These are phyloP conservation scores for Calephelis virginiensis DNA, from an alignment of 1,140 invertebrate species.

Conservation along the genomic window DNA sequence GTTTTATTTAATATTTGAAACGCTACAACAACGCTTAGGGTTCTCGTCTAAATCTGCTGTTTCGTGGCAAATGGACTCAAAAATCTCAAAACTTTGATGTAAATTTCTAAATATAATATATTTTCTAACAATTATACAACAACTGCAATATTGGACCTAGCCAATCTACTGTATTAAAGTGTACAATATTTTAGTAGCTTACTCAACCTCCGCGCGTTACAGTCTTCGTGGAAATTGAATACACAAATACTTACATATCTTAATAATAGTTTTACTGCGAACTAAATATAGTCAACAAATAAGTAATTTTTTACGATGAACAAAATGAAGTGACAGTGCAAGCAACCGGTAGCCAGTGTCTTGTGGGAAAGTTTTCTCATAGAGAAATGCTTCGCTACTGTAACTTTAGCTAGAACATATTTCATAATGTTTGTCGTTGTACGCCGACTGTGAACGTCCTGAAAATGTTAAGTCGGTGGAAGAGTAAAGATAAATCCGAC, in stretches of 20 bases:
- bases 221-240: conserved; percentile 24
- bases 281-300: conserved; percentile 14
- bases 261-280: conserved; percentile 20
- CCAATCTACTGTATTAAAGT: not conserved
- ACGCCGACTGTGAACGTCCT: conserved; percentile 23
- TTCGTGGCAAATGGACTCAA: not conserved
- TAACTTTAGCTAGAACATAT: conserved; percentile 28
- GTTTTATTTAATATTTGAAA: no score
- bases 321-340: conserved; percentile 16
- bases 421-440: conserved; percentile 28
- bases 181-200: conserved; percentile 9
- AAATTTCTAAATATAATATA: not conserved
- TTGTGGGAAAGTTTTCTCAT: conserved; percentile 17
- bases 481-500: conserved; percentile 72
- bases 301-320: conserved; percentile 17
- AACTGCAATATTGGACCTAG: not conserved
- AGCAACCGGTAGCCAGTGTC: conserved; percentile 14
- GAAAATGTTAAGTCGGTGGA: conserved; percentile 72
- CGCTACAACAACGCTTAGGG: no score
- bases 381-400: conserved; percentile 21
- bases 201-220: conserved; percentile 12
- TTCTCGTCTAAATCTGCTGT: not conserved
- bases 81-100: not conserved
- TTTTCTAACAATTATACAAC: not conserved
- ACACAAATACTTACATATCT: conserved; percentile 28